phyloP scores from a whole-genome alignment of 2,888 invertebrate genomes.

The Bombyx huttoni region DNA sequence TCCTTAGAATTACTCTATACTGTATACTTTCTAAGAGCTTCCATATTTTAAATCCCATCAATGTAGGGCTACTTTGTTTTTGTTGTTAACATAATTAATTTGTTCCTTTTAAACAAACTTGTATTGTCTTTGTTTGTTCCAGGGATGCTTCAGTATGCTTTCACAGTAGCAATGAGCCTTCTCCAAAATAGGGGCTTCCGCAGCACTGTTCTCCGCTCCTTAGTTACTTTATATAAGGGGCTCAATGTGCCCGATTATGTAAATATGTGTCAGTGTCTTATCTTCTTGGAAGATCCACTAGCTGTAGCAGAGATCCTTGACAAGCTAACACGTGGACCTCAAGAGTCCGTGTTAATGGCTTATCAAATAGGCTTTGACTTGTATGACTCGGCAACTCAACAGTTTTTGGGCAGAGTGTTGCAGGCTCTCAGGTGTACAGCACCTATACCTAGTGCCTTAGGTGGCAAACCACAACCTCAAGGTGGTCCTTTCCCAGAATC shows the following conservation, averaged over 20 bases:
- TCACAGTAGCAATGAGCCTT: conserved; percentile 96
- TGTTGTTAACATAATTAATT: no score
- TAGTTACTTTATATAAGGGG: conserved; percentile 92
- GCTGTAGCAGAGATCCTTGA: conserved; percentile 95
- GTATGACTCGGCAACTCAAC: conserved; percentile 99
- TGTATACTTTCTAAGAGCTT: no score
- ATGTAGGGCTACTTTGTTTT: no score
- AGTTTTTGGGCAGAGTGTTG: conserved; percentile 90
- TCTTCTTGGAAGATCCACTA: conserved; percentile 94
- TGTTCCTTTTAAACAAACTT: no score
- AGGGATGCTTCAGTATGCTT: conserved; percentile 93
- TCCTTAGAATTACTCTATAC: no score
- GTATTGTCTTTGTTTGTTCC: conserved; percentile 17
- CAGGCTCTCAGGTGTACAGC: conserved; percentile 87
- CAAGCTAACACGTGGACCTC: conserved; percentile 83
- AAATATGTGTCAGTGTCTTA: conserved; percentile 98
- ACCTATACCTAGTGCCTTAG: conserved; percentile 83
- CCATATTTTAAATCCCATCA: no score
- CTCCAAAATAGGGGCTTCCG: conserved; percentile 96
- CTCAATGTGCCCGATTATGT: conserved; percentile 96
- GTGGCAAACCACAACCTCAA: conserved; percentile 82
- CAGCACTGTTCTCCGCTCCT: conserved; percentile 87
- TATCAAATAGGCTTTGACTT: conserved; percentile 99
- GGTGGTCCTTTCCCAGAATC: conserved; percentile 68
- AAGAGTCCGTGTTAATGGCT: conserved; percentile 92